A percentile compares a stretch with the other conserved stretches of the same genome.
Conservation (phyloP, 2,113 vertebrate genomes). For the Oryzias javanicus region DNA sequence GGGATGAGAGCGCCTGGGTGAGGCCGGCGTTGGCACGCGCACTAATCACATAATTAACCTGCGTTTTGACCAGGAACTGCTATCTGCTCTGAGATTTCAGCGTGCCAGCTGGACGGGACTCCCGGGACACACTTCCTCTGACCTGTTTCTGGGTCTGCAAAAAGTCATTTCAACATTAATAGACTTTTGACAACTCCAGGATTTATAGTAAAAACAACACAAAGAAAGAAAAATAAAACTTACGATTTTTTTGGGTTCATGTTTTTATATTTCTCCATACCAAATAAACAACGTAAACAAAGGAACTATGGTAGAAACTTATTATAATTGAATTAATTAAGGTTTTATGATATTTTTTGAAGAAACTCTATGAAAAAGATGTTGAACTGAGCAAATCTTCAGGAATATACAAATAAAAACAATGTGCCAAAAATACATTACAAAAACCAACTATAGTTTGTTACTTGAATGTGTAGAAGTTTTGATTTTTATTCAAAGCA, state of each 20-base stretch:
- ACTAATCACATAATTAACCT: constrained; percentile 66
- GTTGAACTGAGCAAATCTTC: neutral
- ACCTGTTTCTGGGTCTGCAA: constrained; percentile 4
- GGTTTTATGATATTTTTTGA: neutral
- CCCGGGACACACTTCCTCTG: constrained; percentile 20
- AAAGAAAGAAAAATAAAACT: neutral
- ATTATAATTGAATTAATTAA: neutral
- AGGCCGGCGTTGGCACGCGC: constrained; percentile 37
- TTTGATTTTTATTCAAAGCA: no score
- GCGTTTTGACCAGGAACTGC: constrained; percentile 59
- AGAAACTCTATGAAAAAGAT: neutral
- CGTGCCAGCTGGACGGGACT: constrained; percentile 27
- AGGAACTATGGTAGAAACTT: no score
- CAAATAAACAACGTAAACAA: no score
- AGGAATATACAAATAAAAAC: neutral
- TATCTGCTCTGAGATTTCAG: constrained; percentile 46
- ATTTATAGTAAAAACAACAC: neutral
- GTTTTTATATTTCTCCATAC: no score
- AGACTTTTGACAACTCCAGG: neutral
- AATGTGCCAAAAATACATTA: neutral
- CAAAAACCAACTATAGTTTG: no score
- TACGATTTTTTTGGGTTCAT: no score
- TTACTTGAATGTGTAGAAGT: no score
- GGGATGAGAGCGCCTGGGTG: constrained; percentile 12
- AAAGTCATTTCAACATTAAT: neutral